Conservation (phyloP, 2,113 vertebrate species). For the Xenus cinereus region DNA sequence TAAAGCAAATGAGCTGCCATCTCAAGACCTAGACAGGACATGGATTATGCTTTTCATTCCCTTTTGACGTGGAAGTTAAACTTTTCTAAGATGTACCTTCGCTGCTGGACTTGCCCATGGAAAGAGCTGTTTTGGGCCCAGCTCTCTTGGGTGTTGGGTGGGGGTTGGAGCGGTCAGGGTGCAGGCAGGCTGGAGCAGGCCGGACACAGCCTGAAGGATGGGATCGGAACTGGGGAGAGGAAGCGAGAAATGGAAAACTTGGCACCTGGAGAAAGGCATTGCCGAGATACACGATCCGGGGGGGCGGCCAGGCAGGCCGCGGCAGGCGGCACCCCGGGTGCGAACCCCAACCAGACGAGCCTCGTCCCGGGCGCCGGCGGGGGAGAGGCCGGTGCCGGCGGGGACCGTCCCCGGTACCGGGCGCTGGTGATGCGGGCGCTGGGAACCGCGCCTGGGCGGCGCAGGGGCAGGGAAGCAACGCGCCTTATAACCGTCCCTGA, state of each 20-base stretch:
- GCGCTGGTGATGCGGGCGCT: accelerated
- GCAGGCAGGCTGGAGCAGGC: not conserved
- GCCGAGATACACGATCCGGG: not conserved
- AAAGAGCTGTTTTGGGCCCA: not conserved
- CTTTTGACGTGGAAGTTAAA: not conserved
- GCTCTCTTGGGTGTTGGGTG: not conserved
- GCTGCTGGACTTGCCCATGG: not conserved
- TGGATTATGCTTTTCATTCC: not conserved
- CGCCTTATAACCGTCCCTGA: accelerated
- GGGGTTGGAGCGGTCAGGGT: not conserved
- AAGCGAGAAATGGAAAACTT: too few relatives aligned
- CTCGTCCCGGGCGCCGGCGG: accelerated
- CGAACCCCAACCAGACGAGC: accelerated
- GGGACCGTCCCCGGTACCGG: accelerated
- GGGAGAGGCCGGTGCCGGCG: accelerated
- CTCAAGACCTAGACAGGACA: not conserved
- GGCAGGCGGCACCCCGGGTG: not conserved
- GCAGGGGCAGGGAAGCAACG: not conserved
- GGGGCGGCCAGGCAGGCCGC: not conserved
- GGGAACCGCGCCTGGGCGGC: not conserved
- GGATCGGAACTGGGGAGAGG: not conserved
- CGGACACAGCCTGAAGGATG: not conserved
- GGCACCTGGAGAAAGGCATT: too few relatives aligned
- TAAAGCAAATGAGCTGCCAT: not conserved
- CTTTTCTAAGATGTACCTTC: not conserved